A percentile compares a stretch with the other conserved stretches of the same genome.
These are phyloP conservation scores for Pyrgilauda ruficollis DNA, from an alignment of 2,113 vertebrate species.

Conservation along the genomic window DNA sequence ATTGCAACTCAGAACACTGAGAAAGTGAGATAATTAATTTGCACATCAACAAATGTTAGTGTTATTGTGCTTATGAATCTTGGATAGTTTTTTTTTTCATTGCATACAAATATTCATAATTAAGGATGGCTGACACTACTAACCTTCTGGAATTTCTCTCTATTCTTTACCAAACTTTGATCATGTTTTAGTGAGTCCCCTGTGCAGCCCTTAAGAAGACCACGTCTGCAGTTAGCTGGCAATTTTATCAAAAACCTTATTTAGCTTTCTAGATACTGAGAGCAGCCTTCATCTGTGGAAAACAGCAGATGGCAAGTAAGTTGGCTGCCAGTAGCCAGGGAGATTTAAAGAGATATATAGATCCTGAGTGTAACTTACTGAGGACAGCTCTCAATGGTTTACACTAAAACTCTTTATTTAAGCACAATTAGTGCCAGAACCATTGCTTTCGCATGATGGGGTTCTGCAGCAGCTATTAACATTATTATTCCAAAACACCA, in stretches of 20 bases:
- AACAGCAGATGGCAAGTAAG: slow-evolving; percentile 36
- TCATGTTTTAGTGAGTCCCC: not conserved
- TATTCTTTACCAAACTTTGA: not conserved
- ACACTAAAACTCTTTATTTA: slow-evolving; percentile 44
- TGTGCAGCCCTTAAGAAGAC: not conserved
- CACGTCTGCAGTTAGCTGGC: not conserved
- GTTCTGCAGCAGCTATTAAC: slow-evolving; percentile 3
- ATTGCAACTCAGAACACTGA: not conserved
- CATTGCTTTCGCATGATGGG: not conserved
- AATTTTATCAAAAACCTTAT: not conserved
- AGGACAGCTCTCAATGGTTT: not conserved
- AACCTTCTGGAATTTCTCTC: not conserved
- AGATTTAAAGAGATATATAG: slow-evolving; percentile 10
- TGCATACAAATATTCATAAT: not conserved
- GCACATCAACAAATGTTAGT: not conserved
- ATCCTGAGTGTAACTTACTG: not conserved
- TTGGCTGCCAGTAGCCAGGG: not conserved
- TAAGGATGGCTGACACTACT: not conserved
- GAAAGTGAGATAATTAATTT: not conserved
- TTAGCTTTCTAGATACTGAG: slow-evolving; percentile 9
- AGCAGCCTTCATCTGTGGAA: not conserved
- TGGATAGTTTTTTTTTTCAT: not conserved
- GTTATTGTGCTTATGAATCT: not conserved
- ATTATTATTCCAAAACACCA: slow-evolving; percentile 2
- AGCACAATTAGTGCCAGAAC: slow-evolving; percentile 31